Base-by-base conservation (phyloP, 2,113 vertebrate genomes). In the human region DNA sequence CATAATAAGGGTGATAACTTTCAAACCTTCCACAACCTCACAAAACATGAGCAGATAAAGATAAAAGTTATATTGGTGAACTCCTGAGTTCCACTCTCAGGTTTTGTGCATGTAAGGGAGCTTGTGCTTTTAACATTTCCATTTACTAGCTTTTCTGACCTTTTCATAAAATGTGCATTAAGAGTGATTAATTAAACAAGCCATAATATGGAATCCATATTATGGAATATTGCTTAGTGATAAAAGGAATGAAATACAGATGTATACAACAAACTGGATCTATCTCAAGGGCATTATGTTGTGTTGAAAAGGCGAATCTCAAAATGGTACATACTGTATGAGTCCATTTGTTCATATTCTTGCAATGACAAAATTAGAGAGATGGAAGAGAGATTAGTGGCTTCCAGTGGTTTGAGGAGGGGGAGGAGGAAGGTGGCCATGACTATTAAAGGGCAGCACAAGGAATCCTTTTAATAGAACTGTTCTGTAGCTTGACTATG, bases 341-440 rank as follows among this genome's bases (percentile, higher is more conserved):
- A 38, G 61, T 59, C n/a, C 76, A 55, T 64, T 64, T 78, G 66
- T 43, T 64, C 68, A 79, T 64, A 59, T 50, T 45, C 61, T 83
- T 89, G 43, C 94, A 76, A 93, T 93, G 72, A 83, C n/a, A 66
- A 55, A 68, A 78, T n/a, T 66, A 79, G 18, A 85, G 45, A 72
- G 45, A 73, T 25, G 5, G 30, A 64, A 2, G 17, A 48, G 23
- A 64, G 64, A 61, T 40, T 8, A 86, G 66, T 52, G 45, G 17
- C 30, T 83, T 23, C 16, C 30, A 35, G 57, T 30, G 16, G 16
- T 78, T 48, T 64, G 50, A 32, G n/a, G 72, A 1, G 59, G 10
- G 8, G 11, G 48, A 55, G 16, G 40, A 96, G 16, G 18, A 50
- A 78, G 66, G 7, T 22, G 3, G 6, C 2, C n/a, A 1, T 8